Base-by-base conservation (phyloP, 2,113 vertebrate genomes). In the Notechis scutatus region DNA sequence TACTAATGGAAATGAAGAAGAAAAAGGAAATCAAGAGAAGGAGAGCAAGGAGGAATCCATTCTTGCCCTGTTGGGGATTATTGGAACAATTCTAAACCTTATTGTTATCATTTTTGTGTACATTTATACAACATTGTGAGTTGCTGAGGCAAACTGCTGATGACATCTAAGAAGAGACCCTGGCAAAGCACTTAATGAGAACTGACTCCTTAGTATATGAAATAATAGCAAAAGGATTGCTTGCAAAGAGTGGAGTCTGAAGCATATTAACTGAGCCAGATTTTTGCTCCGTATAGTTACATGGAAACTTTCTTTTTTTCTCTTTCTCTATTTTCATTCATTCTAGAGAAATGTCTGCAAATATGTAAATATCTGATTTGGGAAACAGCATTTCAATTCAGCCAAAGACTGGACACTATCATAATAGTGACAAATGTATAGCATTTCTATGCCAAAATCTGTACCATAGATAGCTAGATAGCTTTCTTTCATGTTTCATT, bases 41-140 rank as follows among this genome's bases (percentile, higher is more conserved):
- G 99, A 99, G 96, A 98, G 98, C 93, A 99, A 98, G 95, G 99
- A 99, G 96, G 99, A 99, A 97, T 98, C 97, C 54, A 98, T 99
- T 95, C 95, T 99, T 97, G 99, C 99, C 29, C 98, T 99, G 98
- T 97, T 99, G 96, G 99, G 99, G 59, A 99, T 99, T 93, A 98
- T 99, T 20, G 99, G 99, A 96, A 99, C 99, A 94, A 98, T 99
- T 95, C 98, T 99, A 92, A 99, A 99, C 96, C 97, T 99, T 57
- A 97, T 99, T 3, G 99, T 99, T 93, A 99, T 99, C 93, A 99
- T 99, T 95, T 99, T 99, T 94, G 99, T 99, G 91, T 99, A 99
- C 96, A 99, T 99, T 94, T 99, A 99, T 97, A 99, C 99, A 91
- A 99, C 99, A 0, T 95, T 99, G 96, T 99, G 97, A 98, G 23